Conservation (phyloP, 2,797 vertebrate species). For the Pseudochromis fuscus region DNA sequence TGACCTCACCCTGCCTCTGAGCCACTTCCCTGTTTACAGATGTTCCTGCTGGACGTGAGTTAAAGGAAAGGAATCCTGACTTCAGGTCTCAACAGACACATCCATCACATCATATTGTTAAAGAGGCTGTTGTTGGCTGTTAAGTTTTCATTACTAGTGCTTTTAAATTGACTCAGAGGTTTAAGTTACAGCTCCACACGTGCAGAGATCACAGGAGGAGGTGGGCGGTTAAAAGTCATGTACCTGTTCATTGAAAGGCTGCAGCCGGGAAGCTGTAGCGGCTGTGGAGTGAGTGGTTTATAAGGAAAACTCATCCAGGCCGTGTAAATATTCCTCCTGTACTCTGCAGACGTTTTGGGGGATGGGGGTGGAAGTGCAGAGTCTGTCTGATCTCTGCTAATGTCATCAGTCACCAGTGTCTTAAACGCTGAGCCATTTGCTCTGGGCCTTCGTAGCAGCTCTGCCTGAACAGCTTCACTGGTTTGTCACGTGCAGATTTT, state of each 20-base stretch:
- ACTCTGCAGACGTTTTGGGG: constrained; percentile 58
- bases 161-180: constrained; percentile 32
- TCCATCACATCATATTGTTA: constrained; percentile 15
- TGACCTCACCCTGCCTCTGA: constrained; percentile 39
- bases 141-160: constrained; percentile 26
- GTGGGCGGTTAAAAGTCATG: constrained; percentile 14
- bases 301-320: constrained; percentile 56
- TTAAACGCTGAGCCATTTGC: constrained; percentile 49
- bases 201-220: constrained; percentile 35
- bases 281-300: constrained; percentile 59
- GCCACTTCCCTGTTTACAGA: constrained; percentile 49
- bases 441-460: constrained; percentile 19
- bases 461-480: constrained; percentile 32
- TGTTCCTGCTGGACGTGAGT: constrained; percentile 52
- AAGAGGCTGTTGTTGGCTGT: constrained; percentile 17
- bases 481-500: constrained; percentile 21
- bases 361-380: constrained; percentile 21
- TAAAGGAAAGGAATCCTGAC: constrained; percentile 63
- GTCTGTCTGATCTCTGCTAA: constrained; percentile 74
- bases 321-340: constrained; percentile 64
- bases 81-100: constrained; percentile 42
- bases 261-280: constrained; percentile 1
- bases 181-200: constrained; percentile 9
- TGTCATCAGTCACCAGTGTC: constrained; percentile 76
- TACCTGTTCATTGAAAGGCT: constrained; percentile 36